phyloP scores from a whole-genome alignment of 2,888 invertebrate species.

The Dorcus parallelipipedus region DNA sequence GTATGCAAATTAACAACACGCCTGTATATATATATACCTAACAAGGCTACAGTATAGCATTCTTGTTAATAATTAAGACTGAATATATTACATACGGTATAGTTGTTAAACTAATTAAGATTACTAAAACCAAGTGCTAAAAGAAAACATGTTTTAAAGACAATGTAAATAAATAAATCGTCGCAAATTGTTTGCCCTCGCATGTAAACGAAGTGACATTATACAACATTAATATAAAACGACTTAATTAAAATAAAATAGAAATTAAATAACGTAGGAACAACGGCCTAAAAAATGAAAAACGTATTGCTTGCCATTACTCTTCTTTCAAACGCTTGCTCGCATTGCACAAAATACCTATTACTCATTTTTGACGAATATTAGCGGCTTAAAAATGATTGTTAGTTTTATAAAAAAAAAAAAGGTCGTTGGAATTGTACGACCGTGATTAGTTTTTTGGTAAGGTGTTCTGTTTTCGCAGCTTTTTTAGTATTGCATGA shows the following conservation, averaged over 20 bases:
- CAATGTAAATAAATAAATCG: background rate
- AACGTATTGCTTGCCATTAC: background rate
- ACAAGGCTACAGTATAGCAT: slow-evolving; percentile 13
- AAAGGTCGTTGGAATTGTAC: too few relatives aligned
- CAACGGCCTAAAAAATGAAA: background rate
- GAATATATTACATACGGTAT: slow-evolving; percentile 13
- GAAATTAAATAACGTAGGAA: background rate
- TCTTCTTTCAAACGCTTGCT: background rate
- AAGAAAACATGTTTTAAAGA: slow-evolving; percentile 2
- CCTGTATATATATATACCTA: background rate
- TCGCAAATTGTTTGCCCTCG: too few relatives aligned
- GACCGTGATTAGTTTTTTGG: too few relatives aligned
- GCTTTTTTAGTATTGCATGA: slow-evolving; percentile 18
- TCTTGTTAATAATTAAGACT: slow-evolving; percentile 16
- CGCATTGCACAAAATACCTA: too few relatives aligned
- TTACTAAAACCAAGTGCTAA: slow-evolving; percentile 5
- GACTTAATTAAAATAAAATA: slow-evolving; percentile 1
- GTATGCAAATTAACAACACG: too few relatives aligned
- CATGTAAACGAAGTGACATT: too few relatives aligned
- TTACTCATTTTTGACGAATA: too few relatives aligned
- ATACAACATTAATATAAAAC: background rate
- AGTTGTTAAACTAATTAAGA: slow-evolving; percentile 1
- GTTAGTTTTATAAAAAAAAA: too few relatives aligned
- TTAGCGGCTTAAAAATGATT: too few relatives aligned
- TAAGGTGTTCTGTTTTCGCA: background rate